These are phyloP conservation scores for Drosophila diplacantha DNA, from an alignment of 2,888 invertebrate species.

Conservation along the genomic window DNA sequence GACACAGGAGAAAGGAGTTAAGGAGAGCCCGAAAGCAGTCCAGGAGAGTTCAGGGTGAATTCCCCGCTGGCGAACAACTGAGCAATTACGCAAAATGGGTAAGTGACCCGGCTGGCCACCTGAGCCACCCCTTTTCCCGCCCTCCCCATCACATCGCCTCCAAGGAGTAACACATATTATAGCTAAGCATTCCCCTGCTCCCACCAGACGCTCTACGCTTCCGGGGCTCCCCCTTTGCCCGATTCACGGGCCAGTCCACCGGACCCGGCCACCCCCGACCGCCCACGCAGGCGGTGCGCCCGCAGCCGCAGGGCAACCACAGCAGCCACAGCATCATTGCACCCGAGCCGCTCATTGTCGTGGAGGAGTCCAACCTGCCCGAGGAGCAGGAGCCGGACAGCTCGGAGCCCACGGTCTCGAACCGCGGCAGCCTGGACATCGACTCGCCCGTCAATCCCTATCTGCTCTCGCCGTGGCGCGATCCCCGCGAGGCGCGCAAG, in stretches of 20 bases:
- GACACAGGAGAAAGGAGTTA: conserved; percentile 7
- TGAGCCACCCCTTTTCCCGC: background rate
- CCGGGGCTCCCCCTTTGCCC: conserved; percentile 84
- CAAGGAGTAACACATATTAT: background rate
- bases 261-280: conserved; percentile 37
- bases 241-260: conserved; percentile 75
- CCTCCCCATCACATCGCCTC: background rate
- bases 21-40: background rate
- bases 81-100: conserved; percentile 60
- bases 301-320: conserved; percentile 8
- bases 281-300: conserved; percentile 3
- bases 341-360: conserved; percentile 88
- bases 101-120: conserved; percentile 42
- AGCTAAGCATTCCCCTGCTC: background rate
- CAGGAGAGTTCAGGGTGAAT: conserved; percentile 4
- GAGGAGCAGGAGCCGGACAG: conserved; percentile 82
- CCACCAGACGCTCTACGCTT: conserved; percentile 79
- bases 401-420: conserved; percentile 79
- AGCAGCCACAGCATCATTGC: conserved; percentile 57
- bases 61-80: conserved; percentile 61
- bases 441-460: conserved; percentile 90
- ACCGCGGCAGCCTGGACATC: conserved; percentile 83
- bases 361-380: conserved; percentile 85
- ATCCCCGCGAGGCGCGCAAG: conserved; percentile 85
- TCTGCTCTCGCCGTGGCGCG: conserved; percentile 88